These are phyloP conservation scores for Phacellophora camtschatica DNA, from an alignment of 30 jellyfish, hydroid and myxozoan species.

Conservation along the genomic window DNA sequence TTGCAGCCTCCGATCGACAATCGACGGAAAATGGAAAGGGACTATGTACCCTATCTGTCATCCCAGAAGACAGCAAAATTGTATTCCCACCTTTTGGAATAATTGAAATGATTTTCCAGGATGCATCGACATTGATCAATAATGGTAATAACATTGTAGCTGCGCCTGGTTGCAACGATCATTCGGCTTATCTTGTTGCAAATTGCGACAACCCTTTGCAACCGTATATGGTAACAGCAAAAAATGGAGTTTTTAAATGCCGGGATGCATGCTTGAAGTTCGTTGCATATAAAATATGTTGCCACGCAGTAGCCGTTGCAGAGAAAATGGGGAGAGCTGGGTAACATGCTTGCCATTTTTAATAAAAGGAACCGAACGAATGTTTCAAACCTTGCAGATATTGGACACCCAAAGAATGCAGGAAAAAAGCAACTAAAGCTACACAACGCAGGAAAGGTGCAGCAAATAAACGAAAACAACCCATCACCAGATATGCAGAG, in stretches of 20 bases:
- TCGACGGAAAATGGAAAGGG: background rate
- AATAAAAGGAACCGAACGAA: background rate
- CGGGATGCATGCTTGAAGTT: background rate
- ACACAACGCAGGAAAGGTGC: background rate
- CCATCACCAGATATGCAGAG: background rate
- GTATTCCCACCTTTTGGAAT: background rate
- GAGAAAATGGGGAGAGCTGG: background rate
- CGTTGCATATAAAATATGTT: constrained; percentile 3
- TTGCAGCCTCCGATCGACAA: background rate
- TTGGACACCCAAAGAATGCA: background rate
- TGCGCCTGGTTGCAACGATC: background rate
- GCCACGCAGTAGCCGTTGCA: constrained; percentile 3
- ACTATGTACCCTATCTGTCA: background rate
- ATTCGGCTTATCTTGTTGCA: background rate
- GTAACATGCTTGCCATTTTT: constrained; percentile 1
- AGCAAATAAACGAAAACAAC: background rate
- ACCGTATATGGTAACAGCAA: background rate
- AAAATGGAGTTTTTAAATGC: background rate
- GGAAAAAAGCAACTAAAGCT: background rate
- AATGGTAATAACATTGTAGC: background rate
- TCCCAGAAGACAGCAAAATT: background rate
- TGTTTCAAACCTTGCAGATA: background rate
- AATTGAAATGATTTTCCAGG: background rate
- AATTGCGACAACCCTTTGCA: background rate
- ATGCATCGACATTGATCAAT: background rate